Percentiles rank a stretch among this genome's conserved stretches.
These are phyloP conservation scores for Azorinus chamasolen DNA, from an alignment of 2,888 invertebrate species.

Conservation along the genomic window DNA sequence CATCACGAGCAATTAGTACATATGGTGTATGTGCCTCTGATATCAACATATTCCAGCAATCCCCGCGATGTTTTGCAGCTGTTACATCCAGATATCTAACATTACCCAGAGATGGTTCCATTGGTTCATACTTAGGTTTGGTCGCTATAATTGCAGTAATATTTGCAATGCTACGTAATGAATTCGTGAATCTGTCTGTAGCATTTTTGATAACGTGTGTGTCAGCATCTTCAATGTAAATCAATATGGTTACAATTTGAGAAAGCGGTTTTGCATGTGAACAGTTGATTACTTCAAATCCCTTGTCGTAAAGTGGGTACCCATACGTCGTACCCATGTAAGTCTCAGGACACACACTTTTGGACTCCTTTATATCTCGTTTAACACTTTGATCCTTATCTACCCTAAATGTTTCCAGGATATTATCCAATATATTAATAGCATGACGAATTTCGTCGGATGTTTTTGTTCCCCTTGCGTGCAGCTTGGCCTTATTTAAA, in stretches of 20 bases:
- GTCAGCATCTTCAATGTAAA: not conserved
- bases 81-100: too few species aligned
- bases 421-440: conserved; percentile 11
- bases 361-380: conserved; percentile 13
- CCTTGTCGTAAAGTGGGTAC: conserved; percentile 68
- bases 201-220: not conserved
- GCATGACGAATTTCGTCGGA: conserved; percentile 37
- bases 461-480: conserved; percentile 61
- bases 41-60: conserved; percentile 73
- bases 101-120: too few species aligned
- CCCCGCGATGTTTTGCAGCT: not conserved
- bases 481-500: conserved; percentile 48
- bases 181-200: not conserved
- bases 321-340: conserved; percentile 64
- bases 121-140: too few species aligned
- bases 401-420: conserved; percentile 23
- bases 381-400: conserved; percentile 3
- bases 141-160: too few species aligned
- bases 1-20: conserved; percentile 71
- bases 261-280: conserved; percentile 16
- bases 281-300: conserved; percentile 62
- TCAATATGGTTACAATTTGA: conserved; percentile 49
- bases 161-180: not conserved
- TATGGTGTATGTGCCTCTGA: conserved; percentile 73
- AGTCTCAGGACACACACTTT: conserved; percentile 63